These are phyloP conservation scores for Sinosuthora webbiana DNA, from an alignment of 2,113 vertebrate genomes.

Conservation along the genomic window DNA sequence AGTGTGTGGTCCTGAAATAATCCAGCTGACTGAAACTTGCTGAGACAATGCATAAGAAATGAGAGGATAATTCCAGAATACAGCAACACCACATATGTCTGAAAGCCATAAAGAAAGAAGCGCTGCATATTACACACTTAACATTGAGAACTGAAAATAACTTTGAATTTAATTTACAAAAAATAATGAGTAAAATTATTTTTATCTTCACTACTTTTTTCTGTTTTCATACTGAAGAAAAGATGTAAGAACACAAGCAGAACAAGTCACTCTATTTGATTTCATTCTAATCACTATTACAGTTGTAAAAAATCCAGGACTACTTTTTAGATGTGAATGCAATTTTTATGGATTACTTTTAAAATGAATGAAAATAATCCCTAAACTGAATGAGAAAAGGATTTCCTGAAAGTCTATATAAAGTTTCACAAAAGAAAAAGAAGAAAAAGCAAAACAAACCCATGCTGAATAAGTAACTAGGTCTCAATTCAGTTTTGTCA, in stretches of 20 bases:
- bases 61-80: neutral
- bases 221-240: neutral
- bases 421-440: neutral
- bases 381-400: neutral
- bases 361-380: neutral
- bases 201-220: neutral
- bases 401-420: neutral
- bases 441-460: neutral
- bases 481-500: neutral
- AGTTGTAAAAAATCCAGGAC: neutral
- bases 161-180: neutral
- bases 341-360: neutral
- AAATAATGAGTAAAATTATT: neutral
- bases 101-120: neutral
- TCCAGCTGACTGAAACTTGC: neutral
- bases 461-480: neutral
- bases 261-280: neutral
- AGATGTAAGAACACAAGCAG: neutral
- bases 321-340: neutral
- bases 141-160: neutral
- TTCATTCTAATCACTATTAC: neutral
- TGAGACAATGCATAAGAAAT: neutral
- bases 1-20: neutral
- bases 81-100: neutral
- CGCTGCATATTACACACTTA: fast-evolving